These are phyloP conservation scores for Laticauda laticaudata DNA, from an alignment of 2,113 vertebrate genomes.

Conservation along the genomic window DNA sequence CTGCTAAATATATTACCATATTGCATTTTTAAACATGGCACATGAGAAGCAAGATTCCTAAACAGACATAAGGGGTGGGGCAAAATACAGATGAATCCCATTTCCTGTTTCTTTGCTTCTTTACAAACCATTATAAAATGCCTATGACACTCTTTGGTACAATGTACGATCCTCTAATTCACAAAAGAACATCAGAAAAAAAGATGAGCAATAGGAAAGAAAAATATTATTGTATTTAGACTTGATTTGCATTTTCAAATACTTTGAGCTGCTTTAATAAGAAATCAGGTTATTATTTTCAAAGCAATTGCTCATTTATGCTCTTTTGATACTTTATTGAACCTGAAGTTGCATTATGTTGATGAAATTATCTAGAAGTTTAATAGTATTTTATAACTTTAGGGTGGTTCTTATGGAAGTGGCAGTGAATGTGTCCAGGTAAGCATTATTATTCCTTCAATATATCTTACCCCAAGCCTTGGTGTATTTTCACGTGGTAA, in stretches of 20 bases:
- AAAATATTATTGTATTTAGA: not conserved
- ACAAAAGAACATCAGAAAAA: not conserved
- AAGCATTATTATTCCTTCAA: not conserved
- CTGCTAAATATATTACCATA: not conserved
- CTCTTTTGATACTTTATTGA: not conserved
- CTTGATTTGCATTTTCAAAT: not conserved
- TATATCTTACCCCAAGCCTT: not conserved
- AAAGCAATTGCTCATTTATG: not conserved
- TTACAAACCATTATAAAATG: not conserved
- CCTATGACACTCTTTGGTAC: not conserved
- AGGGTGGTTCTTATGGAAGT: conserved; percentile 20
- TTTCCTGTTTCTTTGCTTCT: not conserved
- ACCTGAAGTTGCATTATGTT: not conserved
- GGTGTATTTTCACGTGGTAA: not conserved
- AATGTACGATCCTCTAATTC: not conserved
- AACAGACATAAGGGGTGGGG: not conserved
- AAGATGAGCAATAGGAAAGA: not conserved
- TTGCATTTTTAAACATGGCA: not conserved
- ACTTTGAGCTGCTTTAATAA: not conserved
- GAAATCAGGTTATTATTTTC: not conserved
- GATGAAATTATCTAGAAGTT: not conserved
- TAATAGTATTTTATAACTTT: not conserved
- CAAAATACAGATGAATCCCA: not conserved
- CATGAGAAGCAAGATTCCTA: not conserved
- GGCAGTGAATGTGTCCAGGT: conserved; percentile 21